Evolutionary conservation across 2,797 vertebrate species (phyloP).

Genomic region (Morus bassanus): DNA sequence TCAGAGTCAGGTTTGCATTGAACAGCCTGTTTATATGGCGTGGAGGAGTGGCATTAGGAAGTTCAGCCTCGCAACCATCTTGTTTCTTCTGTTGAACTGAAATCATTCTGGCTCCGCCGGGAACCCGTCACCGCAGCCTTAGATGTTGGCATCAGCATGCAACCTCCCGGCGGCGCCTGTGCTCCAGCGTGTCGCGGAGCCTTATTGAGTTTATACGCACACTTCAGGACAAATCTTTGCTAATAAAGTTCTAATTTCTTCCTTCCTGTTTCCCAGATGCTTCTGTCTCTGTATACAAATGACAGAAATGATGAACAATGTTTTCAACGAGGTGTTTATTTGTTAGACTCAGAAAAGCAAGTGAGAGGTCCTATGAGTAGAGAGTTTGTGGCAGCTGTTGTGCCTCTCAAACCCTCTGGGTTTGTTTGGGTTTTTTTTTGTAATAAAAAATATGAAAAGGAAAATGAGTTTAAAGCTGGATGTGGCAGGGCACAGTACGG

Average conservation of each 20-base stretch:
- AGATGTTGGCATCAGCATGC: background rate
- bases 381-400: background rate
- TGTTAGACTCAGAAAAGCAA: background rate
- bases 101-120: background rate
- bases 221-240: slow-evolving; percentile 26
- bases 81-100: background rate
- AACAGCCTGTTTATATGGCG: background rate
- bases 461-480: background rate
- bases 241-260: slow-evolving; percentile 49
- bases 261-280: slow-evolving; percentile 55
- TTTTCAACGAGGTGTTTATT: slow-evolving; percentile 8
- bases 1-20: background rate
- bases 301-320: background rate
- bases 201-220: background rate
- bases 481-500: background rate
- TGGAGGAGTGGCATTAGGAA: background rate
- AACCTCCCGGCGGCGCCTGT: background rate
- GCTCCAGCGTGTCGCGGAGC: rapidly evolving
- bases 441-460: background rate
- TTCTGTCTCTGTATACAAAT: background rate
- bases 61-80: background rate
- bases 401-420: background rate
- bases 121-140: background rate
- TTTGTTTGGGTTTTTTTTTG: background rate
- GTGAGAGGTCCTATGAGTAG: background rate